Percentiles rank a stretch among this genome's conserved stretches.
phyloP scores from a whole-genome alignment of 2,113 vertebrate genomes.

The Leucopsar rothschildi region DNA sequence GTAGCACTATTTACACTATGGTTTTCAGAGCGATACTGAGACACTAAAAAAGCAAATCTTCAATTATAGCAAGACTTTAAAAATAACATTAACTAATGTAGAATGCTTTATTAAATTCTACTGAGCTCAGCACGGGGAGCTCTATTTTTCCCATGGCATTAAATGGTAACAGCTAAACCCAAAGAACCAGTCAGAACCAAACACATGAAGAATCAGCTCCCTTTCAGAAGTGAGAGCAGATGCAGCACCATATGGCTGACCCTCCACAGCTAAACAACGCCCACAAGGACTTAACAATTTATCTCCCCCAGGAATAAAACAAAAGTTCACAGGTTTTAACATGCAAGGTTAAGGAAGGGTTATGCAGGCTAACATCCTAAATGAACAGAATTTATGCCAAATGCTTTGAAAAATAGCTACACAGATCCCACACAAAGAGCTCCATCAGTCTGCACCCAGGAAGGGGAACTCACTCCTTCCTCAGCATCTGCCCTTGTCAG shows the following conservation, averaged over 20 bases:
- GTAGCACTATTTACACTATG: not conserved
- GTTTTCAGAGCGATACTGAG: not conserved
- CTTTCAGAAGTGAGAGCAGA: constrained; percentile 41
- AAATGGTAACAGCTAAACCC: constrained; percentile 1
- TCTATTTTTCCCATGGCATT: not conserved
- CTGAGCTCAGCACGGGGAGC: not conserved
- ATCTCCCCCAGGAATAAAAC: constrained; percentile 1
- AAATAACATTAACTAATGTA: not conserved
- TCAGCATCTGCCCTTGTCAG: not conserved
- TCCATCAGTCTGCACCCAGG: not conserved
- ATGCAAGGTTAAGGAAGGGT: not conserved
- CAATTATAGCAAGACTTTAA: not conserved
- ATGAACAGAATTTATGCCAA: not conserved
- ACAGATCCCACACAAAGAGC: not conserved
- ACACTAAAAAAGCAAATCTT: not conserved
- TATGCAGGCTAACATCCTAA: not conserved
- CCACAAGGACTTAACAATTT: constrained; percentile 39
- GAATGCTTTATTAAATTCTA: not conserved
- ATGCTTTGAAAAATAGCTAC: not conserved
- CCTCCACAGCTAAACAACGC: constrained; percentile 28
- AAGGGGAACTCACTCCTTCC: not conserved
- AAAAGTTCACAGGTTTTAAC: constrained; percentile 10
- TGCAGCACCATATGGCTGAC: constrained; percentile 65
- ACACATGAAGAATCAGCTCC: not conserved
- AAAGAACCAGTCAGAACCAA: constrained; percentile 4